Evolutionary conservation across 2,797 vertebrate species (phyloP).

Genomic region (Tinamus major): DNA sequence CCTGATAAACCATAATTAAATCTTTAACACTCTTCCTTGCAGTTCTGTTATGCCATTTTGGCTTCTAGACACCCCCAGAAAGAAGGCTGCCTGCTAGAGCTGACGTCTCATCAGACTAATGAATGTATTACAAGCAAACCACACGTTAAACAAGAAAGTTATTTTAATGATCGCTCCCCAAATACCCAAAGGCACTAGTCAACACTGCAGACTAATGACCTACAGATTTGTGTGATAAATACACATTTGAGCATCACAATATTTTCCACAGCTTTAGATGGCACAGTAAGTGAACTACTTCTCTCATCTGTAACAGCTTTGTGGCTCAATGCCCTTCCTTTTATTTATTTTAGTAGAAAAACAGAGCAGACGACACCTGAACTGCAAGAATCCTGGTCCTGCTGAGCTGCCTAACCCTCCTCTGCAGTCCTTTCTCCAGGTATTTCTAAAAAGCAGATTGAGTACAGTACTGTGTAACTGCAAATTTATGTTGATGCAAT

Average conservation of each 20-base stretch:
- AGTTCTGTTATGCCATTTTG: accelerated
- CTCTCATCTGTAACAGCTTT: not conserved
- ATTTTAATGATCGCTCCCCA: constrained; percentile 58
- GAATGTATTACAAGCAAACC: not conserved
- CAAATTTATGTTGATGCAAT: not conserved
- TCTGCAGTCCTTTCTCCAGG: not conserved
- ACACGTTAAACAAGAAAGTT: constrained; percentile 39
- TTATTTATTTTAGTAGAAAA: not conserved
- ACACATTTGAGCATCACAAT: constrained; percentile 33
- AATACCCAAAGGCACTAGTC: constrained; percentile 72
- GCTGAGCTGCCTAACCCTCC: not conserved
- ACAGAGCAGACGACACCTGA: not conserved
- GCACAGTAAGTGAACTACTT: constrained; percentile 15
- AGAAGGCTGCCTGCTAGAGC: accelerated
- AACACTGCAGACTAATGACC: constrained; percentile 61
- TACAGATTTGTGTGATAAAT: constrained; percentile 31
- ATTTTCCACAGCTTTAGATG: constrained; percentile 32
- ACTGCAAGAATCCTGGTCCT: not conserved
- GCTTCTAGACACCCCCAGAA: not conserved
- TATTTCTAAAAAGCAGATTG: not conserved
- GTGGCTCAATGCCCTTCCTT: not conserved
- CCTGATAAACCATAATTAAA: accelerated
- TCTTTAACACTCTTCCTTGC: not conserved
- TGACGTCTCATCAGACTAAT: not conserved
- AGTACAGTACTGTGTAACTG: not conserved